Base-by-base conservation (phyloP, 2,888 invertebrate species). In the Chymomyza caudatula region DNA sequence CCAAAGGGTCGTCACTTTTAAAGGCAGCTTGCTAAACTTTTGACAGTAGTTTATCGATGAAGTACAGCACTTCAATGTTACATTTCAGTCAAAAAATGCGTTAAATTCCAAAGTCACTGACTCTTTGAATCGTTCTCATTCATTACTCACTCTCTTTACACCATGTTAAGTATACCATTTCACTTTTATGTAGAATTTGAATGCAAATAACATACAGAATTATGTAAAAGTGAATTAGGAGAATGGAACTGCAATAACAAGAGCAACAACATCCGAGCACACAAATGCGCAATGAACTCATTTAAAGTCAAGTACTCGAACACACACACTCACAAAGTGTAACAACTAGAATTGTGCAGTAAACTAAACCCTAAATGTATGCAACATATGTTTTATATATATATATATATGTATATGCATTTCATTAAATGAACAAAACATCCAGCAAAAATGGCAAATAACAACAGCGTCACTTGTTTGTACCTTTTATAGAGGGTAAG, bases 391-490 rank as follows among this genome's bases (percentile, higher is more conserved):
- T 83, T 85, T 71, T 66, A 73, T 37, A 37, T n/a, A n/a, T n/a
- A n/a, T n/a, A n/a, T n/a, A n/a, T n/a, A n/a, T n/a, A n/a, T n/a
- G n/a, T n/a, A n/a, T 69, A 70, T 75, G 85, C 80, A 79, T 80
- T 85, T 75, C 83, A 85, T 80, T 82, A 82, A 80, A 85, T 78
- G 76, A 80, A 77, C 77, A 76, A 65, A 79, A 67, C 68, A 65
- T 68, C 58, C 69, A 75, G 54, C 66, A 61, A 44, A 44, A 62
- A 61, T 67, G 67, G 68, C 71, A 63, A 67, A 53, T 64, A 52
- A 61, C 72, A 68, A 51, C 20, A 52, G 23, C 20, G 23, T 20
- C 22, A 52, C 6, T 52, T 13, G 13, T 20, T 52, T 11, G 29
- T 37, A 37, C 29, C 11, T 25, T 25, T 25, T 25, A 25, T 25